Percentiles rank a stretch among this genome's conserved stretches.
Conservation (phyloP, 2,888 invertebrate genomes). For the Agonopterix heracliana region DNA sequence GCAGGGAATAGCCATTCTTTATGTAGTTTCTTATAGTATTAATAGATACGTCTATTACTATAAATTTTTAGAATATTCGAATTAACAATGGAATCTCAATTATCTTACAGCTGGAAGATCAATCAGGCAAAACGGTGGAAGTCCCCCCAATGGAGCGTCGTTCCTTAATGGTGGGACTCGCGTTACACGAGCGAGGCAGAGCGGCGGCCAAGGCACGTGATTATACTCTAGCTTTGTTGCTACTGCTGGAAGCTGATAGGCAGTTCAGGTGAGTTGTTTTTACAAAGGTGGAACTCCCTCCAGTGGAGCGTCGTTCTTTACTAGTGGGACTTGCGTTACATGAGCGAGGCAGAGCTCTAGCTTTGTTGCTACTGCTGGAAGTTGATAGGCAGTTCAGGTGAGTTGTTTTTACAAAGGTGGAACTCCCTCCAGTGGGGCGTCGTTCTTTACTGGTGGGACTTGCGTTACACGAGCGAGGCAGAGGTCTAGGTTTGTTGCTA, state of each 20-base stretch:
- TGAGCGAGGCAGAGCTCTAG: slow-evolving; percentile 84
- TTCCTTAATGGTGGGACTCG: slow-evolving; percentile 84
- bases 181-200: slow-evolving; percentile 87
- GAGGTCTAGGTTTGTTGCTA: slow-evolving; percentile 81
- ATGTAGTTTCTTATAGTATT: too few species aligned
- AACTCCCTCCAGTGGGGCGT: slow-evolving; percentile 82
- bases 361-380: slow-evolving; percentile 84
- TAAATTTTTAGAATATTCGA: too few species aligned
- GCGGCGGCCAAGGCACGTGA: slow-evolving; percentile 79
- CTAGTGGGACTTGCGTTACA: slow-evolving; percentile 87
- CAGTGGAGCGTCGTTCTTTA: slow-evolving; percentile 80
- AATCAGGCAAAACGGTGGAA: slow-evolving; percentile 83
- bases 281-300: slow-evolving; percentile 79
- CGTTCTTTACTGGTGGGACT: slow-evolving; percentile 84
- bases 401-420: too few species aligned
- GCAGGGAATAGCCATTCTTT: too few species aligned
- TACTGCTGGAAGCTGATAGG: slow-evolving; percentile 86
- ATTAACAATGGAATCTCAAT: too few species aligned
- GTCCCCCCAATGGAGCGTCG: slow-evolving; percentile 82
- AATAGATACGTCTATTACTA: too few species aligned
- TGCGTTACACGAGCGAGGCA: slow-evolving; percentile 87
- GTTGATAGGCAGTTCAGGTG: slow-evolving; percentile 84
- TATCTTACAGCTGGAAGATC: slow-evolving; percentile 80
- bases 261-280: slow-evolving; percentile 73
- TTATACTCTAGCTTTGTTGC: slow-evolving; percentile 81